Conservation (phyloP, 2,113 vertebrate genomes). For the Rhinichthys klamathensis region DNA sequence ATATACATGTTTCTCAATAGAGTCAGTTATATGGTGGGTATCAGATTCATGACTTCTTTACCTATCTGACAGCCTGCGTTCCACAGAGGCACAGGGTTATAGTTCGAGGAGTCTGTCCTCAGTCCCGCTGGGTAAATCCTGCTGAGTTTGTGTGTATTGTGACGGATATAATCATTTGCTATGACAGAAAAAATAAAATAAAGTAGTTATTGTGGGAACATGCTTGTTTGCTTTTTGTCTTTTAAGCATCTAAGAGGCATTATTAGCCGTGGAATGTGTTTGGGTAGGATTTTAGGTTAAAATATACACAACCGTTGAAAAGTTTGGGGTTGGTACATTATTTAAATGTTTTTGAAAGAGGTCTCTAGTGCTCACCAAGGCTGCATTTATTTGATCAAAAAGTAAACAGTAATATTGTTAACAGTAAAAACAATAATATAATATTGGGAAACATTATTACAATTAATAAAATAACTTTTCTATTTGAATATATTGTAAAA, state of each 20-base stretch:
- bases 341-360: too few species aligned
- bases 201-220: not conserved
- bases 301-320: not conserved
- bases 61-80: conserved; percentile 92
- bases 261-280: not conserved
- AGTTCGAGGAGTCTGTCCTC: conserved; percentile 94
- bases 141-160: conserved; percentile 87
- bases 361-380: not conserved
- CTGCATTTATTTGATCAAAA: not conserved
- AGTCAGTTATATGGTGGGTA: not conserved
- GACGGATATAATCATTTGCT: conserved; percentile 82
- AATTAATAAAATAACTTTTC: not conserved
- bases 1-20: not conserved
- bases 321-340: too few species aligned
- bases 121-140: conserved; percentile 88
- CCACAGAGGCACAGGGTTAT: conserved; percentile 88
- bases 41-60: conserved; percentile 56
- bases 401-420: not conserved
- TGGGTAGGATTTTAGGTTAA: not conserved
- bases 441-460: not conserved
- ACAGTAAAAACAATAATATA: not conserved
- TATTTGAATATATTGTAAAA: not conserved
- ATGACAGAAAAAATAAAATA: not conserved
- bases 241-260: too few species aligned
- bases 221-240: not conserved